Evolutionary conservation across 2,797 vertebrate species (phyloP).

Genomic region (Rhinoraja longicauda): DNA sequence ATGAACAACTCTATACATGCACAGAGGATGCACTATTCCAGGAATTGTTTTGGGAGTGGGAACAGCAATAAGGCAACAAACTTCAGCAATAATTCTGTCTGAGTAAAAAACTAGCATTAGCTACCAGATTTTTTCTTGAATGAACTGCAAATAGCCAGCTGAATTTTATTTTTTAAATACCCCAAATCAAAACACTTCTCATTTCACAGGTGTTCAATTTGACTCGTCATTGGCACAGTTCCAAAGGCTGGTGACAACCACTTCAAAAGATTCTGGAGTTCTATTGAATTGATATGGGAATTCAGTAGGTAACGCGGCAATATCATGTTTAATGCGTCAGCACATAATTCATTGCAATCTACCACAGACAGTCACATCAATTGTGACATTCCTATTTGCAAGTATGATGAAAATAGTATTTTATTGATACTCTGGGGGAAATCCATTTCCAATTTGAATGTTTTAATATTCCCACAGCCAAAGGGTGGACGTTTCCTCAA

Average conservation of each 20-base stretch:
- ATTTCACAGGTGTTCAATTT: not conserved
- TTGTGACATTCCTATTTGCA: not conserved
- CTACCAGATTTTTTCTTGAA: not conserved
- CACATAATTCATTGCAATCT: not conserved
- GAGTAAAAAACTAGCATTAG: not conserved
- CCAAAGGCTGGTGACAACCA: not conserved
- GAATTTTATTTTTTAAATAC: not conserved
- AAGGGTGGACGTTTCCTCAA: not conserved
- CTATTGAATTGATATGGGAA: not conserved
- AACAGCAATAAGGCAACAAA: not conserved
- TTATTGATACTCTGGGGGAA: not conserved
- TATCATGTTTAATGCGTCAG: not conserved
- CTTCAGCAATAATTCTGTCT: not conserved
- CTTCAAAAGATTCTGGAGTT: not conserved
- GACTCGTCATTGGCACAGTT: not conserved
- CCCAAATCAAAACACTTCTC: not conserved
- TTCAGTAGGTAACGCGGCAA: not conserved
- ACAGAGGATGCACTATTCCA: not conserved
- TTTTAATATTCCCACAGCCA: not conserved
- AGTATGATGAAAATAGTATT: not conserved
- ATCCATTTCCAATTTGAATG: not conserved
- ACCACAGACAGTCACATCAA: too few species aligned
- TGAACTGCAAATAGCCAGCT: not conserved
- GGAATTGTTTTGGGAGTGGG: not conserved
- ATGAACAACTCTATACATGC: not conserved